Base-by-base conservation (phyloP, 1,140 invertebrate species). In the Rhizoglyphus robini region DNA sequence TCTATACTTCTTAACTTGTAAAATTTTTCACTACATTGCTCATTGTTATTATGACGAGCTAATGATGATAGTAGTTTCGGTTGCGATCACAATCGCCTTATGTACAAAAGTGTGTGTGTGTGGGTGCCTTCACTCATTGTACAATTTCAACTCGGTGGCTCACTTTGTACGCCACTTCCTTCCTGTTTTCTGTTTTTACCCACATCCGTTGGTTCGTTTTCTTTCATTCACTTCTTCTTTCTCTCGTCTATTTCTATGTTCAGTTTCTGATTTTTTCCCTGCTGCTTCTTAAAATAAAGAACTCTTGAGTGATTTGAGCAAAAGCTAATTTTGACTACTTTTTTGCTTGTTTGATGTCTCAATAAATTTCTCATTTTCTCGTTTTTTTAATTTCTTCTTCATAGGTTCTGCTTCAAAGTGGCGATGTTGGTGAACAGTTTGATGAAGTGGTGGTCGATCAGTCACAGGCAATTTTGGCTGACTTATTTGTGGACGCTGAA, bases 401-500 rank as follows among this genome's bases (percentile, higher is more conserved):
- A 72, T 73, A 82, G 81, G 75, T 88, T 41, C 71, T 88, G 20
- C 71, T 90, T 31, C 41, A 54, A 18, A 25, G 11, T 11, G 5
- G 29, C 31, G 48, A 67, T n/a, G 31, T 34, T 31, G 61, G 11
- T n/a, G 60, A 67, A 54, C 82, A 88, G 71, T 92, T 91, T 72
- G 88, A 88, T 72, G 83, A 85, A 71, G 79, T 90, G 49, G 72
- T 80, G 0, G 80, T 91, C 13, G 86, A 88, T 71, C 75, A 81
- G 13, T 83, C 83, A n/a, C 81, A 82, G 74, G 76, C 79, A 62
- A 84, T 96, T 62, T 76, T 92, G 64, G 84, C 87, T 0, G 90
- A 95, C 75, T 86, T 90, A 41, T 81, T 82, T 57, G 77, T 95
- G 67, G 88, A 89, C 59, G 82, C 84, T 2, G 81, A 82, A 69